These are phyloP conservation scores for Xylota segnis DNA, from an alignment of 2,888 invertebrate species.

Conservation along the genomic window DNA sequence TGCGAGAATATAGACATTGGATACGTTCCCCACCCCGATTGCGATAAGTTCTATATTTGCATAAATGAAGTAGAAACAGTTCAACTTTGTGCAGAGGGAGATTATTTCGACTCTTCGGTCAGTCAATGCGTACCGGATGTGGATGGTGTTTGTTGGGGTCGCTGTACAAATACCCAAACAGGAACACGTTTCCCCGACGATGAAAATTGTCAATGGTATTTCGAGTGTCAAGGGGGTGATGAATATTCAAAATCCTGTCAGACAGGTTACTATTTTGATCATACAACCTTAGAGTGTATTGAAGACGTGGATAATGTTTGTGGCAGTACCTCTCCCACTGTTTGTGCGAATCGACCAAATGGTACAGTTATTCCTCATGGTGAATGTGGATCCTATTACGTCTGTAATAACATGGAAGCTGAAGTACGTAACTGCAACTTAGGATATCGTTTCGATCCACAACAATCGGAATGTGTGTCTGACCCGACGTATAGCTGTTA, in stretches of 20 bases:
- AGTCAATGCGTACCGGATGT: constrained; percentile 50
- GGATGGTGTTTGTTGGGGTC: constrained; percentile 23
- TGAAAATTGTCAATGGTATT: constrained; percentile 29
- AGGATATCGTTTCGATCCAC: constrained; percentile 48
- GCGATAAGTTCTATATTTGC: constrained; percentile 79
- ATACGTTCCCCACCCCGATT: constrained; percentile 76
- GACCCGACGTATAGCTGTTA: constrained; percentile 26
- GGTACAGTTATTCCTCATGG: constrained; percentile 32
- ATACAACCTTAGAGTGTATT: constrained; percentile 10
- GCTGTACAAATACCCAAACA: not conserved
- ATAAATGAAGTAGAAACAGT: constrained; percentile 73
- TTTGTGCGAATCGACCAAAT: constrained; percentile 13
- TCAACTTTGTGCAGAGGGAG: constrained; percentile 77
- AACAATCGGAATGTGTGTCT: constrained; percentile 5
- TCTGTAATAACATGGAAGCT: constrained; percentile 23
- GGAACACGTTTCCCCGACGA: constrained; percentile 37
- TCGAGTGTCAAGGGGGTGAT: constrained; percentile 7
- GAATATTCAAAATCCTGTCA: constrained; percentile 21
- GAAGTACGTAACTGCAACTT: constrained; percentile 14
- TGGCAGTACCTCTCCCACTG: constrained; percentile 1
- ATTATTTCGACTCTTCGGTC: constrained; percentile 77
- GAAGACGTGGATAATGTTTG: constrained; percentile 33
- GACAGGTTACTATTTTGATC: constrained; percentile 31
- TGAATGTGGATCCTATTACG: constrained; percentile 42
- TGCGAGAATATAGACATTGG: constrained; percentile 50